A percentile compares a stretch with the other conserved stretches of the same genome.
Conservation (phyloP, 2,888 invertebrate genomes). For the Zeuzera pyrina region DNA sequence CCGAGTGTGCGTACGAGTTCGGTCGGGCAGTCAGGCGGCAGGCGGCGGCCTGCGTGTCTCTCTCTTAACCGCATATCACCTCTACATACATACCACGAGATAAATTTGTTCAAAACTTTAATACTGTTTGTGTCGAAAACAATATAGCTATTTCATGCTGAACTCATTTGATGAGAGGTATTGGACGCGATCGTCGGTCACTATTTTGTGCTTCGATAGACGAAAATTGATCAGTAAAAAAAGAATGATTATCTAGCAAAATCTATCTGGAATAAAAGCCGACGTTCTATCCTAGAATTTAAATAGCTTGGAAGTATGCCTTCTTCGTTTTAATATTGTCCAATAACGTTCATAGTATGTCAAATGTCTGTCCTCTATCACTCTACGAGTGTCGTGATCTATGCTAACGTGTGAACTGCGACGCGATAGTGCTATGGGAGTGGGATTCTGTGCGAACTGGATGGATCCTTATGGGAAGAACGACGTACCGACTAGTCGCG, state of each 20-base stretch:
- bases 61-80: conserved; percentile 61
- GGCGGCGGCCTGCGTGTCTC: conserved; percentile 32
- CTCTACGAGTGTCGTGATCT: conserved; percentile 69
- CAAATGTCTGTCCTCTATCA: conserved; percentile 57
- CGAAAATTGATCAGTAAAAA: conserved; percentile 56
- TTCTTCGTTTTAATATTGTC: conserved; percentile 67
- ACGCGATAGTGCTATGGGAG: conserved; percentile 19
- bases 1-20: not conserved
- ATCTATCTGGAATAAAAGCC: conserved; percentile 71
- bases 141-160: conserved; percentile 51
- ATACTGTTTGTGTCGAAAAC: conserved; percentile 65
- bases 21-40: conserved; percentile 13
- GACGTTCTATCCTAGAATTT: conserved; percentile 67
- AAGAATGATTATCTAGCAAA: conserved; percentile 68
- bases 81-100: conserved; percentile 60
- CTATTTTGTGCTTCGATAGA: conserved; percentile 66
- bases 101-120: conserved; percentile 61
- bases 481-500: conserved; percentile 14
- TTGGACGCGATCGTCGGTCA: conserved; percentile 60
- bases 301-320: conserved; percentile 70
- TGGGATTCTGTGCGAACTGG: too few species aligned
- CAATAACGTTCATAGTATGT: conserved; percentile 65
- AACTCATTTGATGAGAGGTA: conserved; percentile 37
- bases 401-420: conserved; percentile 49
- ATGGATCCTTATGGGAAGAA: conserved; percentile 25